Percentiles rank a stretch among this genome's conserved stretches.
phyloP scores from a whole-genome alignment of 2,113 vertebrate genomes.

The Xiphophorus couchianus region DNA sequence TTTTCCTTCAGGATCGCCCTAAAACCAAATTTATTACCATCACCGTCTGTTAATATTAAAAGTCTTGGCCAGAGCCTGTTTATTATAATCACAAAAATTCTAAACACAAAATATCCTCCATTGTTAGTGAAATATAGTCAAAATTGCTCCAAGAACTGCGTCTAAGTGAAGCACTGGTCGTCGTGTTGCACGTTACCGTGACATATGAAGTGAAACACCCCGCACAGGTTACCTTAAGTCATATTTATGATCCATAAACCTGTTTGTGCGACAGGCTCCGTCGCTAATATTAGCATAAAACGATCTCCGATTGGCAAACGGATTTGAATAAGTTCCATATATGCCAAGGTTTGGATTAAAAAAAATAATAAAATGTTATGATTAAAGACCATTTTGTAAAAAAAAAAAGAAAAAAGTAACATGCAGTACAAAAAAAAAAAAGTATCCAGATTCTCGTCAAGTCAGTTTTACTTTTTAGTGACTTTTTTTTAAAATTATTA shows the following conservation, averaged over 20 bases:
- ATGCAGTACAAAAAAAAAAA: slow-evolving; percentile 77
- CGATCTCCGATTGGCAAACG: slow-evolving; percentile 89
- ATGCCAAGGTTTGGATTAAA: slow-evolving; percentile 99
- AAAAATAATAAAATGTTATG: slow-evolving; percentile 70
- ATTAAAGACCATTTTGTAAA: slow-evolving; percentile 86
- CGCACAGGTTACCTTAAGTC: slow-evolving; percentile 80
- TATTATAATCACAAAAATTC: background rate
- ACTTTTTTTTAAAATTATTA: slow-evolving; percentile 81
- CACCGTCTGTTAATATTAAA: background rate
- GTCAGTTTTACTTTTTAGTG: slow-evolving; percentile 71
- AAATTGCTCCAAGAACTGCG: no score
- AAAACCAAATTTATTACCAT: background rate
- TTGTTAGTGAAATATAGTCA: background rate
- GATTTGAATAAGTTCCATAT: slow-evolving; percentile 85
- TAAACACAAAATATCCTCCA: background rate
- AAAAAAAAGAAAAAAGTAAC: slow-evolving; percentile 57
- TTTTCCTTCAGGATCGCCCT: background rate
- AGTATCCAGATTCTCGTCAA: slow-evolving; percentile 90
- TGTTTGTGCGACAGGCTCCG: slow-evolving; percentile 68
- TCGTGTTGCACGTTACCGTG: slow-evolving; percentile 11
- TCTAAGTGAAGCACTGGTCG: background rate
- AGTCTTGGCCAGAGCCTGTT: background rate
- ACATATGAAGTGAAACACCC: slow-evolving; percentile 50
- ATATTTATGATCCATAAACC: slow-evolving; percentile 93
- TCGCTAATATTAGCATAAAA: slow-evolving; percentile 78